phyloP scores from a whole-genome alignment of 1,140 invertebrate species.

The Zaprionus lachaisei region DNA sequence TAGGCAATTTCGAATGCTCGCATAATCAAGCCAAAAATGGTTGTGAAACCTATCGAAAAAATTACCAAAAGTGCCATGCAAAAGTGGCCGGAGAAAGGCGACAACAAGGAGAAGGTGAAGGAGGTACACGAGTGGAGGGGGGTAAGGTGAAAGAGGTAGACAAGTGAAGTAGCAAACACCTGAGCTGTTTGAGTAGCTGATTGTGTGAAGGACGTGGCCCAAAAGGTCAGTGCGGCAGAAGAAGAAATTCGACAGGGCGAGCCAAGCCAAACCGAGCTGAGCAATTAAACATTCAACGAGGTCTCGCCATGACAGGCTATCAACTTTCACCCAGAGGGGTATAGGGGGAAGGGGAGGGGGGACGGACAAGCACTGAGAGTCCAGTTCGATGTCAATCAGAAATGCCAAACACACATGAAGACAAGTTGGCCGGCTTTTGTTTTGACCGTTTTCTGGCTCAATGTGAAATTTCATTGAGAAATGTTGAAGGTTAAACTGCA shows the following conservation, averaged over 20 bases:
- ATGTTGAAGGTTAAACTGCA: conserved; percentile 78
- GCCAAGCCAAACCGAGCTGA: conserved; percentile 27
- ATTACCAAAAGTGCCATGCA: conserved; percentile 33
- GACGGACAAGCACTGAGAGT: neutral
- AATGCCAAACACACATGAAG: conserved; percentile 63
- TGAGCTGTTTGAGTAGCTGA: conserved; percentile 21
- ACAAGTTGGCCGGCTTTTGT: conserved; percentile 22
- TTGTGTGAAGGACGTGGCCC: conserved; percentile 63
- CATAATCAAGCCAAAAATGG: conserved; percentile 77
- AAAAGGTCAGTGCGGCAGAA: conserved; percentile 60
- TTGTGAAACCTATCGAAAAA: conserved; percentile 43
- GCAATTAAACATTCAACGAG: conserved; percentile 77
- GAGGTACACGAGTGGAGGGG: neutral
- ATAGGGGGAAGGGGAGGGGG: neutral
- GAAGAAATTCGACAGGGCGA: neutral
- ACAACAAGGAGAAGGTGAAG: conserved; percentile 8
- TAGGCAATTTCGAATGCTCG: conserved; percentile 68
- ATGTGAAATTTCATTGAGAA: conserved; percentile 65
- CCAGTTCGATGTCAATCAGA: conserved; percentile 64
- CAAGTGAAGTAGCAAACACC: conserved; percentile 15
- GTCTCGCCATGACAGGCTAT: conserved; percentile 39
- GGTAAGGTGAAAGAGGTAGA: neutral
- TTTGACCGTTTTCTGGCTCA: conserved; percentile 35
- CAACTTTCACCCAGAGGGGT: conserved; percentile 29
- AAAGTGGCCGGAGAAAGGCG: conserved; percentile 56